Base-by-base conservation (phyloP, 23 tunicate genomes). In the Phallusia fumigata region DNA sequence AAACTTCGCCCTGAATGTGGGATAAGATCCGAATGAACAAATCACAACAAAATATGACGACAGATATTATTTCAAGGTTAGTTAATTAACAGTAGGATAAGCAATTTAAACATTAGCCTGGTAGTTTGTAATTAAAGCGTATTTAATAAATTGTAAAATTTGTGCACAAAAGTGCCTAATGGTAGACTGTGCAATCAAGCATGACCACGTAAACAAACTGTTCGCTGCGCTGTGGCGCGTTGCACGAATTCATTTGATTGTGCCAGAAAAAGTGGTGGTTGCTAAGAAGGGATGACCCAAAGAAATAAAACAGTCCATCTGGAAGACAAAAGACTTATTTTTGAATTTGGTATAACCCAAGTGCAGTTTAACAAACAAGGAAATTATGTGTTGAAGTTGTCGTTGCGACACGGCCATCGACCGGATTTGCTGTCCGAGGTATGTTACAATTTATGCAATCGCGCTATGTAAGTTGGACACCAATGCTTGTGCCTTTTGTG, bases 301-400 rank as follows among this genome's bases (percentile, higher is more conserved):
- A 22, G 69, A 13, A 58, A 58, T 24, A 58, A 58, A 58, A 24
- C 28, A 21, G 69, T 58, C 3, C 69, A 58, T 16, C 69, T 92
- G 40, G 97, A 92, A 84, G 86, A 92, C 30, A 92, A 92, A 76
- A 49, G 45, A 10, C 65, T 92, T 34, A 86, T 89, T 24, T 92
- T 92, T 87, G 88, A 83, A 65, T 92, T 92, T 65, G 77, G 75
- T 16, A 84, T 92, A 64, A 28, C 73, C 12, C 91, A 92, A 76
- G 86, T 75, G 21, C 97, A 92, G 77, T 92, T 87, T 69, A 92
- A 92, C 45, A 92, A 87, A 76, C 79, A 32, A 58, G 97, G 91
- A 64, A 84, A 74, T 15, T 92, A 80, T 45, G 84, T 75, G 31
- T 83, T 92, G 15, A 75, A 75, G 72, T 32, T 92, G n/a, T 83